A percentile compares a stretch with the other conserved stretches of the same genome.
phyloP scores from a whole-genome alignment of 2,888 invertebrate species.

The Epistrophe grossulariae region DNA sequence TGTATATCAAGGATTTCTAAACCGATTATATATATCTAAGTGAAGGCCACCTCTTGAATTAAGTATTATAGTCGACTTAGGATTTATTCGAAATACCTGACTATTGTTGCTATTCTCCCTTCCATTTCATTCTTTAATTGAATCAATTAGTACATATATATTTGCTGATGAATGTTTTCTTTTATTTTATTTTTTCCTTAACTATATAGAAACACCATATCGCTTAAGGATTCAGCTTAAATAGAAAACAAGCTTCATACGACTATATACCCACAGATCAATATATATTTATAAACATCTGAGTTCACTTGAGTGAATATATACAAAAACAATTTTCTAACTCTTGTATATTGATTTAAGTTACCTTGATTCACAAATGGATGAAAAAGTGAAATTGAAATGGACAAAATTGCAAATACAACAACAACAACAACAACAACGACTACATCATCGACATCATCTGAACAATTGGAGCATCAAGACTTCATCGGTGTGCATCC shows the following conservation, averaged over 20 bases:
- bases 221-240: neutral
- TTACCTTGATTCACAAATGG: conserved; percentile 43
- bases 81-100: neutral
- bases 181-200: neutral
- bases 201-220: neutral
- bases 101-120: neutral
- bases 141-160: neutral
- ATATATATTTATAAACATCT: neutral
- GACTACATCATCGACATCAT: conserved; percentile 21
- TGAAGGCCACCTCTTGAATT: neutral
- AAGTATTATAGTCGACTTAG: neutral
- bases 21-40: conserved; percentile 1
- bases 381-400: conserved; percentile 63
- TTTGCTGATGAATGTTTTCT: conserved; percentile 17
- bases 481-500: conserved; percentile 28
- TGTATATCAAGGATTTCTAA: neutral
- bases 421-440: conserved; percentile 30
- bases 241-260: neutral
- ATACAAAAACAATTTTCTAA: conserved; percentile 1
- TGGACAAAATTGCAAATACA: conserved; percentile 48
- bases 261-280: neutral
- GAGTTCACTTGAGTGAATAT: neutral
- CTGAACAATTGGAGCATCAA: conserved; percentile 17
- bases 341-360: conserved; percentile 4
- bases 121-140: neutral